phyloP scores from a whole-genome alignment of 1,140 invertebrate genomes.

The Drosophila ogumai region DNA sequence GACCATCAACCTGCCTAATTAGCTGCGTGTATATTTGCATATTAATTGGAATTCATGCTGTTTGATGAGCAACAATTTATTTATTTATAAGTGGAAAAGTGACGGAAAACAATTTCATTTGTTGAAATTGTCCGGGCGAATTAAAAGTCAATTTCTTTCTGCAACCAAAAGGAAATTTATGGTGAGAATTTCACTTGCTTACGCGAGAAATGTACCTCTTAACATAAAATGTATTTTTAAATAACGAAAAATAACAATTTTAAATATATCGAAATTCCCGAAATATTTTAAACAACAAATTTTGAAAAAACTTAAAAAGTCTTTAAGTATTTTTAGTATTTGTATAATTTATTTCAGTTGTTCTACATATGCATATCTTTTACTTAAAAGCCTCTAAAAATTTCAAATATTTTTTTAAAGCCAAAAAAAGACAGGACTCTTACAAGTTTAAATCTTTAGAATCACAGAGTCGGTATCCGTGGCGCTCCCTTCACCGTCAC shows the following conservation, averaged over 20 bases:
- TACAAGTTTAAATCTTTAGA: conserved; percentile 24
- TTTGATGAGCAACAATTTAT: conserved; percentile 56
- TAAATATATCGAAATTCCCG: neutral
- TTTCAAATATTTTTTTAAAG: neutral
- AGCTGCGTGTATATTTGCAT: conserved; percentile 58
- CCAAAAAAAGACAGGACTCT: neutral
- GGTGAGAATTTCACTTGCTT: conserved; percentile 20
- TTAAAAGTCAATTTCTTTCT: conserved; percentile 66
- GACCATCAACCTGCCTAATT: conserved; percentile 35
- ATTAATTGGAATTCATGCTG: conserved; percentile 65
- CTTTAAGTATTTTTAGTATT: no score
- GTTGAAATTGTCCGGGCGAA: conserved; percentile 30
- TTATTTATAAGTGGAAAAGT: conserved; percentile 46
- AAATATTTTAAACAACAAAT: neutral
- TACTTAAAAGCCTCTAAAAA: conserved; percentile 21
- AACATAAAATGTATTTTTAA: neutral
- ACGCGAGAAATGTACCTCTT: neutral
- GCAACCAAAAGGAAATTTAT: conserved; percentile 38
- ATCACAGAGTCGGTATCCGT: conserved; percentile 38
- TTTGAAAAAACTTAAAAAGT: neutral
- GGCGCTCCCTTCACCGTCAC: conserved; percentile 25
- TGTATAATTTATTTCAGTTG: no score
- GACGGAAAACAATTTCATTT: conserved; percentile 10
- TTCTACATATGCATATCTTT: neutral
- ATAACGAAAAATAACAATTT: neutral